phyloP scores from a whole-genome alignment of 2,888 invertebrate genomes.

The Metacarcinus magister region DNA sequence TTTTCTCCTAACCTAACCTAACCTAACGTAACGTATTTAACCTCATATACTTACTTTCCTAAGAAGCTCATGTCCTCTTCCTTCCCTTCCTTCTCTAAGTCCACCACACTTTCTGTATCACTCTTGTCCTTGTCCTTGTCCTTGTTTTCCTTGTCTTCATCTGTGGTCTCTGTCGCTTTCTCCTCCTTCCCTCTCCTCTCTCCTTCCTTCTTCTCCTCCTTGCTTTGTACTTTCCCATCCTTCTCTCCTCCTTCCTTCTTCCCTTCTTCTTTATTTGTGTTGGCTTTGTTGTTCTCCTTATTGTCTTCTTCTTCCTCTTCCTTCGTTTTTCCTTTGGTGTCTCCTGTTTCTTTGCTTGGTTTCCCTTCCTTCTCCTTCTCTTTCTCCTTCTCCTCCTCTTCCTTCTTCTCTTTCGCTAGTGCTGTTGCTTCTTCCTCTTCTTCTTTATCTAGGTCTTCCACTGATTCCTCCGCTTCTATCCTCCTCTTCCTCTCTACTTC shows the following conservation, averaged over 20 bases:
- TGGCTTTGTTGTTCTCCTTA: constrained; percentile 86
- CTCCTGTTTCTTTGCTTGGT: constrained; percentile 83
- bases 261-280: constrained; percentile 83
- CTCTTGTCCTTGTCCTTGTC: constrained; percentile 60
- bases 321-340: constrained; percentile 85
- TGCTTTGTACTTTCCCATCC: constrained; percentile 12
- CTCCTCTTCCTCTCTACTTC: constrained; percentile 84
- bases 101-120: constrained; percentile 82
- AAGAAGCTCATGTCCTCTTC: constrained; percentile 55
- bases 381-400: constrained; percentile 87
- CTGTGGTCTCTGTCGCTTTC: neutral
- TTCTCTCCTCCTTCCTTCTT: constrained; percentile 46
- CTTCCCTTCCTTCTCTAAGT: neutral
- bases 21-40: too few species aligned
- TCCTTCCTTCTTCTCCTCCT: constrained; percentile 82
- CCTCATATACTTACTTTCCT: constrained; percentile 74
- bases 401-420: constrained; percentile 87
- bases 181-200: constrained; percentile 71
- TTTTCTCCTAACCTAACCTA: too few species aligned
- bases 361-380: constrained; percentile 84
- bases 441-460: constrained; percentile 84
- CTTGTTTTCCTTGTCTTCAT: constrained; percentile 46
- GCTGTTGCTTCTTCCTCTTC: constrained; percentile 85
- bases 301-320: constrained; percentile 84
- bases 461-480: constrained; percentile 83